phyloP scores from a whole-genome alignment of 2,888 invertebrate species.

The Athripsodes cinereus region DNA sequence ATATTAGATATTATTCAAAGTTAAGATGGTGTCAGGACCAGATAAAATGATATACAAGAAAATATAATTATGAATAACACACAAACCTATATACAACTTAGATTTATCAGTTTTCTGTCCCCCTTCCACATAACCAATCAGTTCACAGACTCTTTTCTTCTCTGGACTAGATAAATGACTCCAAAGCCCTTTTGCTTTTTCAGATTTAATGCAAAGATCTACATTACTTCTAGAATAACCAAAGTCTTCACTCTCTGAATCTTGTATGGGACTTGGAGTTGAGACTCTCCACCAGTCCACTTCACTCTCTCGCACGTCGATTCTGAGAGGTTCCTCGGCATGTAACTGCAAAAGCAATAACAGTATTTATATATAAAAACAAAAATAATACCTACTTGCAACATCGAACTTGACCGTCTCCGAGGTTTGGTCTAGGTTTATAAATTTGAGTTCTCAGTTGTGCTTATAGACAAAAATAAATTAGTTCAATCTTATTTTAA shows the following conservation, averaged over 20 bases:
- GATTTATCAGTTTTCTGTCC: conserved; percentile 42
- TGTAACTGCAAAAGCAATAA: conserved; percentile 31
- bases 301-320: conserved; percentile 38
- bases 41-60: too few relatives aligned
- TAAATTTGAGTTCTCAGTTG: too few relatives aligned
- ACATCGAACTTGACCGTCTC: too few relatives aligned
- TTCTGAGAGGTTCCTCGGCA: conserved; percentile 35
- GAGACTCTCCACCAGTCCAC: conserved; percentile 46
- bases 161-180: conserved; percentile 60
- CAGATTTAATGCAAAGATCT: conserved; percentile 49
- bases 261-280: conserved; percentile 35
- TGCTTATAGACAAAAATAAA: too few relatives aligned
- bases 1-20: too few relatives aligned
- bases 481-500: too few relatives aligned
- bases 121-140: conserved; percentile 56
- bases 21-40: too few relatives aligned
- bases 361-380: too few relatives aligned
- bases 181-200: conserved; percentile 50
- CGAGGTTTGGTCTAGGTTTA: too few relatives aligned
- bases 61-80: not conserved
- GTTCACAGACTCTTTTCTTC: conserved; percentile 53
- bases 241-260: conserved; percentile 18
- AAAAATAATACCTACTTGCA: too few relatives aligned
- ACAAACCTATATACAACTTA: conserved; percentile 53
- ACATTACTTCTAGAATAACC: conserved; percentile 31